A percentile compares a stretch with the other conserved stretches of the same genome.
Conservation (phyloP, 2,888 invertebrate species). For the Brachypalpus laphriformis region DNA sequence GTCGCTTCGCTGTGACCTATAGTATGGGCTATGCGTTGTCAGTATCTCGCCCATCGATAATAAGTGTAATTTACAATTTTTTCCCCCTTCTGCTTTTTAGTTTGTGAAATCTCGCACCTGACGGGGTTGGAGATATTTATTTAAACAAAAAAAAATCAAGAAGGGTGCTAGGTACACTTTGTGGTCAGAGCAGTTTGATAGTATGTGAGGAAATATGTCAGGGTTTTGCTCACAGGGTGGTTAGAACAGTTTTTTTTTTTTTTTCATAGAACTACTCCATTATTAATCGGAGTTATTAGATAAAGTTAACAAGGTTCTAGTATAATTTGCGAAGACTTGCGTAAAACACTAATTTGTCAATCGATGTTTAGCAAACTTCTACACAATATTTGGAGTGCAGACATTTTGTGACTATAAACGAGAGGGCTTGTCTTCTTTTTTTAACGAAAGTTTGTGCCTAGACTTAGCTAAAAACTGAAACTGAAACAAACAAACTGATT, state of each 20-base stretch:
- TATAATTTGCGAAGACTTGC: background rate
- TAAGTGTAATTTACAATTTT: constrained; percentile 64
- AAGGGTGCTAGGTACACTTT: constrained; percentile 11
- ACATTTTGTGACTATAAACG: too few species aligned
- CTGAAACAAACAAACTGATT: too few species aligned
- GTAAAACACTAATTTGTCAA: background rate
- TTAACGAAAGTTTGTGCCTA: too few species aligned
- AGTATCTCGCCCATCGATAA: constrained; percentile 60
- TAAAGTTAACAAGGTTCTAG: background rate
- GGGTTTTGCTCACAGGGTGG: constrained; percentile 32
- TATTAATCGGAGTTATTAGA: constrained; percentile 1
- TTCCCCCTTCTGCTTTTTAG: background rate
- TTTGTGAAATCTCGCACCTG: constrained; percentile 69
- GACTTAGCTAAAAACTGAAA: too few species aligned
- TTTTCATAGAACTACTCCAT: background rate
- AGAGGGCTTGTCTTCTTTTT: too few species aligned
- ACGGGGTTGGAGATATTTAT: constrained; percentile 13
- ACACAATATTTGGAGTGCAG: too few species aligned
- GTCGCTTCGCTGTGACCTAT: constrained; percentile 32
- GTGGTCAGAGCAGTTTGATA: constrained; percentile 19
- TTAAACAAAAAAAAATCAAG: background rate
- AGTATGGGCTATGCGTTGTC: constrained; percentile 31
- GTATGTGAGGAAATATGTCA: constrained; percentile 7
- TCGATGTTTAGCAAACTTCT: background rate
- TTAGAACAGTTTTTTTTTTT: background rate